phyloP scores from a whole-genome alignment of 2,113 vertebrate genomes.

The Elanus axillaris region DNA sequence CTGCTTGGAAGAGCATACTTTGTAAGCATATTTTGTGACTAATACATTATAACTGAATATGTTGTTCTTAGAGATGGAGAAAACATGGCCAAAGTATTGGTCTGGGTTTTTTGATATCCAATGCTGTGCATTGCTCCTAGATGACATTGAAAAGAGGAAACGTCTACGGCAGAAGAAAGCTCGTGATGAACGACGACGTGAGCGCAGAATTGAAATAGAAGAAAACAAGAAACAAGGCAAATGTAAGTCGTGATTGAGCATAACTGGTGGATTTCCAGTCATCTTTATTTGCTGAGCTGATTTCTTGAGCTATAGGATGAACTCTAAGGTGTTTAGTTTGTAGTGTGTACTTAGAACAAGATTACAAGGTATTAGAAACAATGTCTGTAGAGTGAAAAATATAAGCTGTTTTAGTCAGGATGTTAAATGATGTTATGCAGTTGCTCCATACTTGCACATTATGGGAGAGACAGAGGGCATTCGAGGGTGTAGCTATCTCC shows the following conservation, averaged over 20 bases:
- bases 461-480: background rate
- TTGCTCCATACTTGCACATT: background rate
- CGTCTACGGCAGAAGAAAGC: conserved; percentile 92
- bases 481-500: background rate
- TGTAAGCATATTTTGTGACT: background rate
- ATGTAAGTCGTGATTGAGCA: conserved; percentile 75
- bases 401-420: background rate
- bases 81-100: background rate
- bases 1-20: background rate
- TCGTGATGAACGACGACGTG: conserved; percentile 90
- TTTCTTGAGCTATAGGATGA: background rate
- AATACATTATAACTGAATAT: background rate
- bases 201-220: conserved; percentile 94
- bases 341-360: background rate
- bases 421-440: background rate
- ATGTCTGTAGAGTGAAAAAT: background rate
- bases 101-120: background rate
- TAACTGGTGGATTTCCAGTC: background rate
- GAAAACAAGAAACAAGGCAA: conserved; percentile 96
- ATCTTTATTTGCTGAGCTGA: background rate
- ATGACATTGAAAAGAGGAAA: conserved; percentile 93
- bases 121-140: conserved; percentile 58
- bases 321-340: background rate
- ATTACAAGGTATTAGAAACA: background rate
- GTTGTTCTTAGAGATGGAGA: background rate